Conservation (phyloP, 53 echinoderm and acorn worm species). For the Crossaster papposus region DNA sequence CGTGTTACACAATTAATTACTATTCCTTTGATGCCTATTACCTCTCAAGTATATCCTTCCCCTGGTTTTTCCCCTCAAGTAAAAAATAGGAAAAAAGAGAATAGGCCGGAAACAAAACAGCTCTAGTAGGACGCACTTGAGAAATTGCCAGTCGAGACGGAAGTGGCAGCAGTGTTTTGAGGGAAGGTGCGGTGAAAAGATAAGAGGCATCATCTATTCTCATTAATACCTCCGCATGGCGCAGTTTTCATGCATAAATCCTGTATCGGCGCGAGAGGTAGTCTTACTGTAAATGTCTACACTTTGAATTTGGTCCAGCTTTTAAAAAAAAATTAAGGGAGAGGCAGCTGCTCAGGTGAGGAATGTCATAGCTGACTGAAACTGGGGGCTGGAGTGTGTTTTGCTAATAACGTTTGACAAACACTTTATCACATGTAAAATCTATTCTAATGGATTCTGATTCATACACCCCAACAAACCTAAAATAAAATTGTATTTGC, state of each 20-base stretch:
- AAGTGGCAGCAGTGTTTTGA: not conserved
- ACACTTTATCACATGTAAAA: not conserved
- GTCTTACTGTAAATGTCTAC: not conserved
- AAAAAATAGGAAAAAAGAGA: not conserved
- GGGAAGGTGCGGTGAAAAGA: not conserved
- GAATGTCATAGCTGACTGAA: not conserved
- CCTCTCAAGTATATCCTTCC: not conserved
- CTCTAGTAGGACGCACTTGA: constrained; percentile 20
- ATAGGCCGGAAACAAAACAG: not conserved
- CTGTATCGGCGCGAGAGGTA: not conserved
- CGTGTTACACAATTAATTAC: no score
- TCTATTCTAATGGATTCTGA: not conserved
- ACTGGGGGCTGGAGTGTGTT: not conserved
- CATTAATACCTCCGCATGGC: constrained; percentile 1
- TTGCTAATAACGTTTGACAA: not conserved
- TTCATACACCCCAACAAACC: no score
- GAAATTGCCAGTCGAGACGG: not conserved
- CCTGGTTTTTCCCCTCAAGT: not conserved
- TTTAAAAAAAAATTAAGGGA: no score
- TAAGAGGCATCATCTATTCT: not conserved
- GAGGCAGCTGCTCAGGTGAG: not conserved
- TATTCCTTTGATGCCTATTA: not conserved
- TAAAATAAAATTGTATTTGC: no score
- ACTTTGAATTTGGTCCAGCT: not conserved
- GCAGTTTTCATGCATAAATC: not conserved